A percentile compares a stretch with the other conserved stretches of the same genome.
phyloP scores from a whole-genome alignment of 2,113 vertebrate species.

The Melanostigma gelatinosum region DNA sequence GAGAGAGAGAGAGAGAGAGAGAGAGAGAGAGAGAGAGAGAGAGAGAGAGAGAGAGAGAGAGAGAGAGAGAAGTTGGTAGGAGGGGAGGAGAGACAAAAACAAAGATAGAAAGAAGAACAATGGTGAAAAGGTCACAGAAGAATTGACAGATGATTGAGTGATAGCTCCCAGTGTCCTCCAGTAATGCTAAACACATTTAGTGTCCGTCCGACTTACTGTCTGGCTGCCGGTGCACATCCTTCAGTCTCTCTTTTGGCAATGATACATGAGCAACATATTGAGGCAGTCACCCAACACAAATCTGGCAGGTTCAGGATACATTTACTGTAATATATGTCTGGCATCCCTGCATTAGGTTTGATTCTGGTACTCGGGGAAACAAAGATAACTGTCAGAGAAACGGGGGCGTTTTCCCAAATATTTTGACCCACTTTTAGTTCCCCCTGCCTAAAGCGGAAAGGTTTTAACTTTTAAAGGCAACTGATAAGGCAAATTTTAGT shows the following conservation, averaged over 20 bases:
- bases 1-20: constrained; percentile 46
- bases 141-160: constrained; percentile 62
- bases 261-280: constrained; percentile 27
- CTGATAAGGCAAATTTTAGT: background rate
- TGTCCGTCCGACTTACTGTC: constrained; percentile 34
- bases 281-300: constrained; percentile 1
- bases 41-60: constrained; percentile 46
- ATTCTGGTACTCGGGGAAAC: background rate
- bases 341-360: background rate
- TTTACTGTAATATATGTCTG: background rate
- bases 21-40: constrained; percentile 46
- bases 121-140: constrained; percentile 70
- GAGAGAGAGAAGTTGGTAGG: constrained; percentile 47
- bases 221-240: constrained; percentile 10
- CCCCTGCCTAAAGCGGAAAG: background rate
- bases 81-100: constrained; percentile 67
- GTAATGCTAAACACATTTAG: constrained; percentile 41
- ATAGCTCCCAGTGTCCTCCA: constrained; percentile 47
- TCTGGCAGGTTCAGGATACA: background rate
- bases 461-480: background rate
- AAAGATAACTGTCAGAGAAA: background rate
- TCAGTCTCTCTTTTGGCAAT: constrained; percentile 11
- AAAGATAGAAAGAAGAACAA: constrained; percentile 62
- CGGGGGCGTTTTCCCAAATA: background rate
- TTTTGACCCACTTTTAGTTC: background rate